Conservation (phyloP, 2,113 vertebrate species). For the Aspidoscelis tigris region DNA sequence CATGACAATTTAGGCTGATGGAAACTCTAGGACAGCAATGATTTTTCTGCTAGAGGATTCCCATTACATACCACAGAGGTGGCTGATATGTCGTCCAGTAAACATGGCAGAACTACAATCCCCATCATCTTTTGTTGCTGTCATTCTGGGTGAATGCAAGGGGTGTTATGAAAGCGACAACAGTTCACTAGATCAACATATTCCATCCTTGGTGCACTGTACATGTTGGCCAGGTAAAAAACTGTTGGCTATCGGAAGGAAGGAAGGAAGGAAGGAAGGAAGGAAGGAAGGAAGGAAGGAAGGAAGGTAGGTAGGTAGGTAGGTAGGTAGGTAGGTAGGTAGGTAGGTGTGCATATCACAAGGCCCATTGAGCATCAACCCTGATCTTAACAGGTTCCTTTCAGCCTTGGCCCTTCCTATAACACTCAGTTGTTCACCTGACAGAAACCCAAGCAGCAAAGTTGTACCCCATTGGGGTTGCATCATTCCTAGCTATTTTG, state of each 20-base stretch:
- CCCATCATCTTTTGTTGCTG: too few species aligned
- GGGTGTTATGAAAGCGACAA: too few species aligned
- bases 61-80: too few species aligned
- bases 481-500: not conserved
- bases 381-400: not conserved
- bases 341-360: not conserved
- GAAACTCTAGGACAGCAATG: not conserved
- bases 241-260: not conserved
- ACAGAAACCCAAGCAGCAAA: not conserved
- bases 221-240: not conserved
- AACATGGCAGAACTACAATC: too few species aligned
- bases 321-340: not conserved
- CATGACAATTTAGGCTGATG: not conserved
- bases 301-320: not conserved
- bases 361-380: not conserved
- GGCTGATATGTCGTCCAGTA: too few species aligned
- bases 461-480: not conserved
- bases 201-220: not conserved
- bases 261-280: too few species aligned
- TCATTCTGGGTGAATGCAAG: too few species aligned
- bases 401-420: not conserved
- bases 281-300: not conserved
- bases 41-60: not conserved
- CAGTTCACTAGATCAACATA: not conserved
- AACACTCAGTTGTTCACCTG: not conserved